These are phyloP conservation scores for Cryptoblepharus egeriae DNA, from an alignment of 2,797 vertebrate species.

Conservation along the genomic window DNA sequence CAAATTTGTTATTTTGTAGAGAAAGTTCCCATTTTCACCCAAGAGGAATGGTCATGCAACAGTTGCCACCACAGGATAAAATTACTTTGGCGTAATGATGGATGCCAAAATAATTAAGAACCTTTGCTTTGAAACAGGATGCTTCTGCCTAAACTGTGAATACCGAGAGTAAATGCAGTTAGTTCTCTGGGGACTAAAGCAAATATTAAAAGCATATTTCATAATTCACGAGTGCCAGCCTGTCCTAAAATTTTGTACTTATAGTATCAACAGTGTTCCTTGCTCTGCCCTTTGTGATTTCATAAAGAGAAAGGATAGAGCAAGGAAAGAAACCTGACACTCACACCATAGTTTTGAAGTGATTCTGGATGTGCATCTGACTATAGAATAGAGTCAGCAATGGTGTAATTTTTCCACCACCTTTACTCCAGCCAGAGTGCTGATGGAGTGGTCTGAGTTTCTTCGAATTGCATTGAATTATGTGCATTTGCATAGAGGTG, in stretches of 20 bases:
- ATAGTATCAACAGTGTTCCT: background rate
- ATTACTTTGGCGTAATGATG: background rate
- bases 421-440: too few species aligned
- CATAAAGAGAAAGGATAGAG: background rate
- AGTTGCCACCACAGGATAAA: background rate
- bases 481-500: too few species aligned
- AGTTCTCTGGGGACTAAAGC: background rate
- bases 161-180: background rate
- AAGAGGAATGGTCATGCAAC: background rate
- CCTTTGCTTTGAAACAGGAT: constrained; percentile 45
- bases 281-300: background rate
- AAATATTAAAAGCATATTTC: background rate
- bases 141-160: background rate
- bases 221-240: background rate
- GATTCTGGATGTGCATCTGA: background rate
- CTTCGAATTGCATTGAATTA: too few species aligned
- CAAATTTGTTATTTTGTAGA: background rate
- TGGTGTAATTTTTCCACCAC: too few species aligned
- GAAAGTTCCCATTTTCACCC: background rate
- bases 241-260: background rate
- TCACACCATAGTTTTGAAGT: background rate
- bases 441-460: too few species aligned
- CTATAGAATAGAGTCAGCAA: too few species aligned
- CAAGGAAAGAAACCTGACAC: background rate
- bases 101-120: background rate